Evolutionary conservation across 2,113 vertebrate species (phyloP).

Genomic region (Myrmecobius fasciatus): DNA sequence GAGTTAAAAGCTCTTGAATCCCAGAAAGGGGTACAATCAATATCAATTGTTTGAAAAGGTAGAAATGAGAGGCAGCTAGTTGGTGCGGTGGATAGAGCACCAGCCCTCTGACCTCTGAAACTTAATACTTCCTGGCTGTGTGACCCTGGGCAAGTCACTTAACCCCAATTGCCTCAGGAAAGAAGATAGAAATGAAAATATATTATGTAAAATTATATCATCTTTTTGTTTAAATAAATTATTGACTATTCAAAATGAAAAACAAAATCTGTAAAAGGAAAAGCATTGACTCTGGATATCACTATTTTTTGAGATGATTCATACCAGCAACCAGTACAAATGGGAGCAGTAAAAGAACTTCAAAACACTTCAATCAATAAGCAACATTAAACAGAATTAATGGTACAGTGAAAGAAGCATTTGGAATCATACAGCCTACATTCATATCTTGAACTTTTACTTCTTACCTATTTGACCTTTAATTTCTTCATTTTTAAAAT

Average conservation of each 20-base stretch:
- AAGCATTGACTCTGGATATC: background rate
- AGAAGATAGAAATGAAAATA: background rate
- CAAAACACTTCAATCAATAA: background rate
- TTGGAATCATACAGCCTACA: background rate
- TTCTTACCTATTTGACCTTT: background rate
- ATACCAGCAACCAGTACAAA: background rate
- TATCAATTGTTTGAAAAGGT: background rate
- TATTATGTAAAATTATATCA: background rate
- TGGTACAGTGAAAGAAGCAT: background rate
- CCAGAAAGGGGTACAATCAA: background rate
- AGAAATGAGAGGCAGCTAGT: background rate
- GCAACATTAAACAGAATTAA: background rate
- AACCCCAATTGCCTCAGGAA: too few relatives aligned
- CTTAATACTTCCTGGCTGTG: too few relatives aligned
- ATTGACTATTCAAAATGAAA: background rate
- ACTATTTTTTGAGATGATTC: background rate
- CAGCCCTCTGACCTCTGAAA: too few relatives aligned
- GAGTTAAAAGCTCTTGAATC: background rate
- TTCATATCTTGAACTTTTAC: background rate
- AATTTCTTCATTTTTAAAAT: background rate
- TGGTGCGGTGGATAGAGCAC: too few relatives aligned
- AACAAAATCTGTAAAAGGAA: background rate
- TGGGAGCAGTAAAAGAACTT: background rate
- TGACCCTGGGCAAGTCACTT: too few relatives aligned
- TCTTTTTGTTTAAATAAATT: background rate